Evolutionary conservation across 2,888 invertebrate genomes (phyloP).

Genomic region (Eupelmus urozonus): DNA sequence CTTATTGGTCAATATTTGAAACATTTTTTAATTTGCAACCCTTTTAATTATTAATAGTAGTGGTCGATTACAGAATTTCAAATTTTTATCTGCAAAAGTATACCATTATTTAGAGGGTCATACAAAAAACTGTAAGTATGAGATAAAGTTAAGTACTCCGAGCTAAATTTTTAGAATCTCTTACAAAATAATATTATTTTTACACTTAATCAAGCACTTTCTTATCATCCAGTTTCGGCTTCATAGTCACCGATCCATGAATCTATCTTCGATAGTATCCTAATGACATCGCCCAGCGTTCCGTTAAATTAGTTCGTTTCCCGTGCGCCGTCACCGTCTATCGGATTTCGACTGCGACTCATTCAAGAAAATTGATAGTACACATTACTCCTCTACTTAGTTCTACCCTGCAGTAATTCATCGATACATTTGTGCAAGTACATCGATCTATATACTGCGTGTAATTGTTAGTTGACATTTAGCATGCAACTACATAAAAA

Average conservation of each 20-base stretch:
- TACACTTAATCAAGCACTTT: background rate
- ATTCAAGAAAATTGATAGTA: constrained; percentile 50
- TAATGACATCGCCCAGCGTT: constrained; percentile 42
- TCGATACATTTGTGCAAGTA: background rate
- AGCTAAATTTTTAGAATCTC: too few relatives aligned
- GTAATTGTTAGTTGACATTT: too few relatives aligned
- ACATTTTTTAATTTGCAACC: too few relatives aligned
- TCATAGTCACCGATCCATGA: too few relatives aligned
- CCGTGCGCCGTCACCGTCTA: constrained; percentile 1
- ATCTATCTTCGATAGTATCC: constrained; percentile 16
- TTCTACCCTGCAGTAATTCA: background rate
- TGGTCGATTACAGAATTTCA: too few relatives aligned
- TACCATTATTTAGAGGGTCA: too few relatives aligned
- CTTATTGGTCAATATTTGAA: too few relatives aligned
- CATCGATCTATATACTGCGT: too few relatives aligned
- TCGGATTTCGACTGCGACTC: constrained; percentile 24
- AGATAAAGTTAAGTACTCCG: too few relatives aligned
- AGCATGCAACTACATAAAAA: too few relatives aligned
- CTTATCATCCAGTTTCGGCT: background rate
- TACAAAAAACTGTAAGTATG: too few relatives aligned
- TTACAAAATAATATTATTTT: background rate
- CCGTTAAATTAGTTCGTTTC: constrained; percentile 49
- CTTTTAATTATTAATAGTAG: too few relatives aligned
- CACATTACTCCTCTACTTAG: background rate
- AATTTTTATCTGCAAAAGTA: background rate